Evolutionary conservation across 2,888 invertebrate genomes (phyloP).

Genomic region (Leptarthrus brevirostris): DNA sequence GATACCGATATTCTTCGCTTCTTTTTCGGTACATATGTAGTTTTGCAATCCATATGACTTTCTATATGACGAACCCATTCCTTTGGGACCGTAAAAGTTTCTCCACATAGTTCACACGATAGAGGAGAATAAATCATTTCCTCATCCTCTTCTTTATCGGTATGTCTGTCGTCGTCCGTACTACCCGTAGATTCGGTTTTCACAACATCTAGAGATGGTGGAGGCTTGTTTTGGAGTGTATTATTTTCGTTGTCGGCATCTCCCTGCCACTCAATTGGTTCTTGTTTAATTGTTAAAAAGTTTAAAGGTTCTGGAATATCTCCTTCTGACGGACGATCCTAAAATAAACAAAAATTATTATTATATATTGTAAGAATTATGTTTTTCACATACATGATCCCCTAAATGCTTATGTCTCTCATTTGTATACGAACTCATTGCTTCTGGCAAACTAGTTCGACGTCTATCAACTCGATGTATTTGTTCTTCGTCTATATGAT

Average conservation of each 20-base stretch:
- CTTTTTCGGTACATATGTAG: slow-evolving; percentile 67
- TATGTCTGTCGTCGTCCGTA: slow-evolving; percentile 44
- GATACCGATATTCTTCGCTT: slow-evolving; percentile 71
- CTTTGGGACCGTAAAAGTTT: slow-evolving; percentile 83
- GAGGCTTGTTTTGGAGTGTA: neutral
- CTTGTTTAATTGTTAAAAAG: slow-evolving; percentile 69
- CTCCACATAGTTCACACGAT: slow-evolving; percentile 85
- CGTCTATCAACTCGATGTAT: slow-evolving; percentile 5
- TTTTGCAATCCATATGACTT: slow-evolving; percentile 75
- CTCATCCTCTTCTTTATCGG: slow-evolving; percentile 58
- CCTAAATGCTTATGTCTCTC: neutral
- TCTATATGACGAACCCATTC: slow-evolving; percentile 88
- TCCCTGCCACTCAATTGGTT: slow-evolving; percentile 77
- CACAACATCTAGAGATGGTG: slow-evolving; percentile 44
- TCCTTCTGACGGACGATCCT: slow-evolving; percentile 44
- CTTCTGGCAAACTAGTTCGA: slow-evolving; percentile 30
- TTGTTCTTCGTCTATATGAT: slow-evolving; percentile 12
- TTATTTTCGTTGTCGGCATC: slow-evolving; percentile 46
- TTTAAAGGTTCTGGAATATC: slow-evolving; percentile 54
- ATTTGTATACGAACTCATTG: neutral
- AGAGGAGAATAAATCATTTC: slow-evolving; percentile 76
- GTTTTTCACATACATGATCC: neutral
- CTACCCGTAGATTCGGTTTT: slow-evolving; percentile 41
- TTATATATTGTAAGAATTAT: neutral
- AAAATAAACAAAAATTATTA: neutral